phyloP scores from a whole-genome alignment of 2,113 vertebrate species.

The Cyphomyrus plagiostoma region DNA sequence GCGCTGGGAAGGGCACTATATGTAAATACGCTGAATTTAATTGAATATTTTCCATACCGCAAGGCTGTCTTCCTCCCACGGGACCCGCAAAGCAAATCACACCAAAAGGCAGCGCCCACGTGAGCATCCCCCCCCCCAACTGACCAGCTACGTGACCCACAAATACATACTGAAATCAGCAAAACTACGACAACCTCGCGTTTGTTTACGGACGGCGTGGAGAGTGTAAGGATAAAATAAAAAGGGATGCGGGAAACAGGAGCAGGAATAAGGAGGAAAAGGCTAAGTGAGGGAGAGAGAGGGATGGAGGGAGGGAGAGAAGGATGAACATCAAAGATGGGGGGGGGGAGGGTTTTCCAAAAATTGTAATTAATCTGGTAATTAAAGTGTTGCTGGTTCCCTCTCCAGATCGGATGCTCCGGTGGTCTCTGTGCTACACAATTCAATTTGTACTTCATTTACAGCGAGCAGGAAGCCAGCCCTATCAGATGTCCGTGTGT shows the following conservation, averaged over 20 bases:
- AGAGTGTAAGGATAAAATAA: not conserved
- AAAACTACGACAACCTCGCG: not conserved
- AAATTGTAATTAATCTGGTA: conserved; percentile 38
- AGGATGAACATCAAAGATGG: conserved; percentile 9
- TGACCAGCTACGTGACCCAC: not conserved
- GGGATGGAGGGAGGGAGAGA: conserved; percentile 11
- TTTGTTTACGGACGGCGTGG: not conserved
- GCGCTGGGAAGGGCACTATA: not conserved
- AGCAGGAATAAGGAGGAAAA: conserved; percentile 15
- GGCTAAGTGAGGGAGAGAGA: conserved; percentile 29
- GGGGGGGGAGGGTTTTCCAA: conserved; percentile 25
- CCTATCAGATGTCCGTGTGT: conserved; percentile 20
- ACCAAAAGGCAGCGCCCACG: not conserved
- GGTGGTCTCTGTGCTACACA: conserved; percentile 28
- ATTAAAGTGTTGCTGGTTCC: conserved; percentile 37
- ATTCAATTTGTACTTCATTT: conserved; percentile 38
- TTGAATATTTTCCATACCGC: not conserved
- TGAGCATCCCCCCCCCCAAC: not conserved
- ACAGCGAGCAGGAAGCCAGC: conserved; percentile 16
- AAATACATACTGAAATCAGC: not conserved
- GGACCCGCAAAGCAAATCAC: not conserved
- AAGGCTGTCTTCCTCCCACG: not conserved
- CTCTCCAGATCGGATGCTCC: conserved; percentile 27
- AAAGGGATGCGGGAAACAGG: not conserved
- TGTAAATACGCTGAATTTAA: not conserved